A percentile compares a stretch with the other conserved stretches of the same genome.
Conservation (phyloP, 2,113 vertebrate species). For the Serilophus lunatus region DNA sequence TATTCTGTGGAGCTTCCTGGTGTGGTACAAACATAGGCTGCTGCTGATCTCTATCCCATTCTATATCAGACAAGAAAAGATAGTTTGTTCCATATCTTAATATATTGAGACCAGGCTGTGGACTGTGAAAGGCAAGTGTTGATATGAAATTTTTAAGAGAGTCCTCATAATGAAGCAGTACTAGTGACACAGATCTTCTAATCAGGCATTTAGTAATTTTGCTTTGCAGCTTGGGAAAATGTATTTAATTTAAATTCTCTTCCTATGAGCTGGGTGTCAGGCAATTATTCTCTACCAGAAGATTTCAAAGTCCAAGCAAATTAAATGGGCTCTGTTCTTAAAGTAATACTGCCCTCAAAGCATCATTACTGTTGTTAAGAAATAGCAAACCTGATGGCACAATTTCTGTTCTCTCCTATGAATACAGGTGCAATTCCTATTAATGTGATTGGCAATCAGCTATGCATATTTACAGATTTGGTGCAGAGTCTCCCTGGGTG, state of each 20-base stretch:
- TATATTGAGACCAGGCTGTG: not conserved
- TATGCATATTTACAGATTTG: constrained; percentile 21
- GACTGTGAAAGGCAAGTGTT: constrained; percentile 50
- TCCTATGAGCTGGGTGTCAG: constrained; percentile 55
- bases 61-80: not conserved
- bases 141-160: constrained; percentile 61
- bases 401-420: not conserved
- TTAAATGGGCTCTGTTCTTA: constrained; percentile 55
- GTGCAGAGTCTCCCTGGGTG: not conserved
- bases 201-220: constrained; percentile 71
- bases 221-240: constrained; percentile 62
- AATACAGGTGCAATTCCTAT: not conserved
- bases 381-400: constrained; percentile 1
- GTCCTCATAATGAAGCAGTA: constrained; percentile 57
- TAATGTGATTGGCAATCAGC: not conserved
- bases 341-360: constrained; percentile 45
- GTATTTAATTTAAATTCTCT: constrained; percentile 71
- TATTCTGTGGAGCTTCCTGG: not conserved
- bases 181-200: constrained; percentile 63
- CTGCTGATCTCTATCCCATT: not conserved
- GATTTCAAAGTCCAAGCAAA: constrained; percentile 64
- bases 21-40: not conserved
- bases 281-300: constrained; percentile 66
- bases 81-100: not conserved
- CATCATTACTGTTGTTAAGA: constrained; percentile 28